These are phyloP conservation scores for Aradophagus sp. DNA, from an alignment of 1,140 invertebrate species.

Conservation along the genomic window DNA sequence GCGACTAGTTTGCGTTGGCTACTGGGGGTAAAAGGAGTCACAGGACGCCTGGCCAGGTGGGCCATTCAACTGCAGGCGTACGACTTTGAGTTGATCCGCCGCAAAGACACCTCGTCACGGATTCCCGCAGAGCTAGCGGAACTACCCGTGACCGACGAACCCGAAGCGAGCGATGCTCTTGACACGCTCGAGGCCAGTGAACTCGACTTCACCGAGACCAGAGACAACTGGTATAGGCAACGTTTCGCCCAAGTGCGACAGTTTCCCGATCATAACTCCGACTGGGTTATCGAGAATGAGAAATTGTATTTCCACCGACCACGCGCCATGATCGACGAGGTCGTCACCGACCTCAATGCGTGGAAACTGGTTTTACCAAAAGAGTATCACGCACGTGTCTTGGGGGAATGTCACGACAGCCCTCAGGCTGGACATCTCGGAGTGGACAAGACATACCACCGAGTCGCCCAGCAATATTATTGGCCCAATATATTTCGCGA, in stretches of 20 bases:
- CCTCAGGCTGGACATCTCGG: constrained; percentile 43
- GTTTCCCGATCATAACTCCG: constrained; percentile 14
- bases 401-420: constrained; percentile 31
- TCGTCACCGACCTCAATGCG: constrained; percentile 7
- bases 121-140: constrained; percentile 66
- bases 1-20: constrained; percentile 6
- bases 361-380: constrained; percentile 35
- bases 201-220: constrained; percentile 8
- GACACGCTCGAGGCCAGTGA: too few species aligned
- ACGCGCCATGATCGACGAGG: constrained; percentile 5
- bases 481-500: constrained; percentile 35
- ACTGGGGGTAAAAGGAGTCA: not conserved
- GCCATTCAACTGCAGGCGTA: constrained; percentile 67
- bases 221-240: constrained; percentile 12
- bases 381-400: not conserved
- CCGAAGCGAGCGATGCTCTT: too few species aligned
- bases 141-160: too few species aligned
- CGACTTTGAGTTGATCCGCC: constrained; percentile 67
- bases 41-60: constrained; percentile 71
- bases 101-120: constrained; percentile 62
- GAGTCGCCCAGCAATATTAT: constrained; percentile 34
- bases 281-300: too few species aligned
- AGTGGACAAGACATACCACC: constrained; percentile 33
- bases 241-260: not conserved
- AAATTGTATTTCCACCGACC: constrained; percentile 19